These are phyloP conservation scores for Oreotrochilus melanogaster DNA, from an alignment of 2,113 vertebrate genomes.

Conservation along the genomic window DNA sequence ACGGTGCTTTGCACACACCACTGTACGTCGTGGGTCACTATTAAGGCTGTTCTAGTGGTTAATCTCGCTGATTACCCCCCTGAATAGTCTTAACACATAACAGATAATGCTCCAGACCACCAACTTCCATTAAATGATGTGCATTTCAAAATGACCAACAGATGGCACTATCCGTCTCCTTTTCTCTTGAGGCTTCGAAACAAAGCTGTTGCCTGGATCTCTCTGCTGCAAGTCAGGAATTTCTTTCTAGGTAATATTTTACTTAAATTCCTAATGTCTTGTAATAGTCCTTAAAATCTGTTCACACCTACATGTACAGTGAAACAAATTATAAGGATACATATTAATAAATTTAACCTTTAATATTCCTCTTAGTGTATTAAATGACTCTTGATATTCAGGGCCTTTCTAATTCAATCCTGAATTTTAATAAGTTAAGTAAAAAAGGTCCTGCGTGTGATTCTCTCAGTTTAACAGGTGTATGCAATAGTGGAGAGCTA, in stretches of 20 bases:
- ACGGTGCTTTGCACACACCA: too few relatives aligned
- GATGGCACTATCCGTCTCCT: slow-evolving; percentile 80
- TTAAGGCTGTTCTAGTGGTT: background rate
- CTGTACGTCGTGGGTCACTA: accelerated
- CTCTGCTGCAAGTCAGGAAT: background rate
- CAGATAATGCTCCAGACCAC: background rate
- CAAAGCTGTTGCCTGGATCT: background rate
- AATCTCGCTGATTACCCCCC: background rate
- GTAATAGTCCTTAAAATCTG: background rate
- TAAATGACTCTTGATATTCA: slow-evolving; percentile 1
- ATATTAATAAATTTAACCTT: slow-evolving; percentile 49
- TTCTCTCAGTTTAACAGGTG: background rate
- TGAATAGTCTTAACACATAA: too few relatives aligned
- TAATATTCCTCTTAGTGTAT: background rate
- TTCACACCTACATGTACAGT: background rate
- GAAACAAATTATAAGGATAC: slow-evolving; percentile 25
- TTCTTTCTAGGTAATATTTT: slow-evolving; percentile 56
- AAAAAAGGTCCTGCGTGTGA: background rate
- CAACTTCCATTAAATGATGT: background rate
- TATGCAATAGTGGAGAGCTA: background rate
- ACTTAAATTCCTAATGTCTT: slow-evolving; percentile 32
- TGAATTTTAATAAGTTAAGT: slow-evolving; percentile 50
- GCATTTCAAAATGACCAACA: slow-evolving; percentile 74
- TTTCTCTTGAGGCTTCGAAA: slow-evolving; percentile 2
- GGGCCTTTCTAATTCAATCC: background rate